Base-by-base conservation (phyloP, 2,888 invertebrate species). In the Elmis aenea region DNA sequence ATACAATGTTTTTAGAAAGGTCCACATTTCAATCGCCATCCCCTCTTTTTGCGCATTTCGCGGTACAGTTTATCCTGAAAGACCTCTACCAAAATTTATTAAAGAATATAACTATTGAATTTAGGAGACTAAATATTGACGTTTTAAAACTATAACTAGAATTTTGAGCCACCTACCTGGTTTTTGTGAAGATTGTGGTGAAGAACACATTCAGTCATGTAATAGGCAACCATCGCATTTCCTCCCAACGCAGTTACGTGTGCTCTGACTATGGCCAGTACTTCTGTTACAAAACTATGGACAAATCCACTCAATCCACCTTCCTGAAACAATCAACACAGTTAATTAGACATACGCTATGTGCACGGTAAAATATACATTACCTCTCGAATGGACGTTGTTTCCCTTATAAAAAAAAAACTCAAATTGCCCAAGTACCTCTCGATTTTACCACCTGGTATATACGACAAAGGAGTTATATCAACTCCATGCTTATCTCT, bases 161-260 rank as follows among this genome's bases (percentile, higher is more conserved):
- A n/a, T n/a, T n/a, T n/a, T n/a, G n/a, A n/a, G n/a, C n/a, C n/a
- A n/a, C 64, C 66, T 67, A 92, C 95, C 80, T 96, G 96, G 71
- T 95, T 96, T 69, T 95, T 95, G 64, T 95, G 93, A 47, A 91
- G 86, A 67, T 90, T 94, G 65, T 93, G 89, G 41, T 89, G 81
- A 22, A 97, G 71, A 58, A 92, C 83, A 51, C 92, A 84, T 67
- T 96, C 90, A 5, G 86, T 88, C 77, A 95, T 82, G 65, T 89
- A 91, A 69, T 90, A 95, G 0, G 93, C 88, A 0, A 94, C 87
- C 74, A 97, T 83, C 1, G 94, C 93, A 68, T 96, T 95, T 2
- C 96, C 96, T 13, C 95, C 94, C 16, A 96, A 69, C 1, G 94
- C 89, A 0, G 86, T 82, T 14, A 96, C 90, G 69, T 96, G 93